These are phyloP conservation scores for Raillietiella orientalis DNA, from an alignment of 2,888 invertebrate genomes.

Conservation along the genomic window DNA sequence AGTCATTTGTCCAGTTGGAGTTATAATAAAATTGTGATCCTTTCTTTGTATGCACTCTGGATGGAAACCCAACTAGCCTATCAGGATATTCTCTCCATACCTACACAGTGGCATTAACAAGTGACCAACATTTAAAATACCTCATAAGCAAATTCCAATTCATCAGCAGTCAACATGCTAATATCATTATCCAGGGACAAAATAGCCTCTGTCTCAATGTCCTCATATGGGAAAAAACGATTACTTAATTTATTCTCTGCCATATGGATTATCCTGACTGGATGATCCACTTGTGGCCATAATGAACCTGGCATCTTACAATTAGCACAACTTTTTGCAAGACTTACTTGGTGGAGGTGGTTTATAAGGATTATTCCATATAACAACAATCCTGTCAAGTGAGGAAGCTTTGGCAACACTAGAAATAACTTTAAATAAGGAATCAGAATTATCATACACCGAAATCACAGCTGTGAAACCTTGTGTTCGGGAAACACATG, in stretches of 20 bases:
- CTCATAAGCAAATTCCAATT: slow-evolving; percentile 70
- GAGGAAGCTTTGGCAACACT: slow-evolving; percentile 61
- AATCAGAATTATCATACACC: slow-evolving; percentile 68
- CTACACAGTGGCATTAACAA: too few relatives aligned
- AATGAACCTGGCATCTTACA: slow-evolving; percentile 25
- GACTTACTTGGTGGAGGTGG: slow-evolving; percentile 50
- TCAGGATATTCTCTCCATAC: slow-evolving; percentile 93
- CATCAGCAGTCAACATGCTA: slow-evolving; percentile 50
- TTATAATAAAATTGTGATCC: slow-evolving; percentile 17
- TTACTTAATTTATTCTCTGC: slow-evolving; percentile 77
- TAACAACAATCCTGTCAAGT: slow-evolving; percentile 57
- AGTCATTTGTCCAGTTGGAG: slow-evolving; percentile 16
- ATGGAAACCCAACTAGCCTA: slow-evolving; percentile 81
- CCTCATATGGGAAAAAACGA: slow-evolving; percentile 74
- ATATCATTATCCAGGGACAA: slow-evolving; percentile 86
- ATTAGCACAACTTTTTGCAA: background rate
- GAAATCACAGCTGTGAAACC: slow-evolving; percentile 89
- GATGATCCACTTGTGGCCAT: slow-evolving; percentile 65
- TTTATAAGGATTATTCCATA: slow-evolving; percentile 88
- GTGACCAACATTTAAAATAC: too few relatives aligned
- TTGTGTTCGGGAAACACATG: slow-evolving; percentile 46
- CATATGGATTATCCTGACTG: slow-evolving; percentile 61
- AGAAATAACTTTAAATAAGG: slow-evolving; percentile 50
- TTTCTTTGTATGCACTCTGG: slow-evolving; percentile 62
- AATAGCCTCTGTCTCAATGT: slow-evolving; percentile 86